Evolutionary conservation across 2,888 invertebrate genomes (phyloP).

Genomic region (Caenorhabditis doughertyi): DNA sequence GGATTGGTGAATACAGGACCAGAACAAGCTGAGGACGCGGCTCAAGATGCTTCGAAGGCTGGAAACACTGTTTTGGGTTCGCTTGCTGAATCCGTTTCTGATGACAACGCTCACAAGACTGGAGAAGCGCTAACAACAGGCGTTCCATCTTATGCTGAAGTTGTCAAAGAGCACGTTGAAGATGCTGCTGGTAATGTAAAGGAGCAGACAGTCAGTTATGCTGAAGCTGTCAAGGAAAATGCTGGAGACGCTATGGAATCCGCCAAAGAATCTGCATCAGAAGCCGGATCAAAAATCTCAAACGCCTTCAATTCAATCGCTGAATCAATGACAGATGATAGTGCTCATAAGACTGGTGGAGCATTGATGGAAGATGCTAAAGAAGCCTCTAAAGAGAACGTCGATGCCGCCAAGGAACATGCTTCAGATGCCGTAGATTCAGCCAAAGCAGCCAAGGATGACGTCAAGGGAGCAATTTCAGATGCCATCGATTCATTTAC

Average conservation of each 20-base stretch:
- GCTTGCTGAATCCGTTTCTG: slow-evolving; percentile 7
- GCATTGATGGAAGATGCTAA: slow-evolving; percentile 4
- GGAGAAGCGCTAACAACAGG: slow-evolving; percentile 7
- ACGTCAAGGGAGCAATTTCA: slow-evolving; percentile 31
- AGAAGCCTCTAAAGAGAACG: not conserved
- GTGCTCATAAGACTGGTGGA: slow-evolving; percentile 17
- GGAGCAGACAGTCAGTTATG: too few species aligned
- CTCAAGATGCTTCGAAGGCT: not conserved
- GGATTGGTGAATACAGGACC: not conserved
- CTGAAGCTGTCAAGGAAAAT: not conserved
- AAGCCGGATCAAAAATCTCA: not conserved
- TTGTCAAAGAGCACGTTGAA: not conserved
- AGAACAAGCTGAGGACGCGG: not conserved
- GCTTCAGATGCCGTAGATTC: slow-evolving; percentile 68
- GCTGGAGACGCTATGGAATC: not conserved
- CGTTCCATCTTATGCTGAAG: not conserved
- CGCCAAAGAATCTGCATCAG: not conserved
- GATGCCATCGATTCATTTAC: slow-evolving; percentile 9
- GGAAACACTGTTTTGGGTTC: slow-evolving; percentile 3
- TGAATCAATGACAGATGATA: not conserved
- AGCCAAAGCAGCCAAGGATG: slow-evolving; percentile 69
- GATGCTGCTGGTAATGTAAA: too few species aligned
- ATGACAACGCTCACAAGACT: slow-evolving; percentile 34
- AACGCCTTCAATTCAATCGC: slow-evolving; percentile 4
- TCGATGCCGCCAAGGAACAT: slow-evolving; percentile 61